A percentile compares a stretch with the other conserved stretches of the same genome.
phyloP scores from a whole-genome alignment of 2,797 vertebrate genomes.

The Petrocephalus schoutedeni region DNA sequence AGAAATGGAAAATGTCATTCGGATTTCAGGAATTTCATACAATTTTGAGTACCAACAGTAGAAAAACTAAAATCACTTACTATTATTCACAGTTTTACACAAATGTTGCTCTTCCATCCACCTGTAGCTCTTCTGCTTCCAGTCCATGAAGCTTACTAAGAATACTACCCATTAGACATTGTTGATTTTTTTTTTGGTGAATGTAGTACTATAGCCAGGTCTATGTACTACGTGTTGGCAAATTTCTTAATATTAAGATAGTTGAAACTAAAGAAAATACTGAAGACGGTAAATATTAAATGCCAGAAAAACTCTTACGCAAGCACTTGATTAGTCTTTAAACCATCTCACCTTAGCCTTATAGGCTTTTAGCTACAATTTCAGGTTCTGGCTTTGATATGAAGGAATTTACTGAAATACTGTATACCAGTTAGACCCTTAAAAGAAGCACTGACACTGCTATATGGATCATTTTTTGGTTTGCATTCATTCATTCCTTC shows the following conservation, averaged over 20 bases:
- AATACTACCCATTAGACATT: not conserved
- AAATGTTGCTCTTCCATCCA: not conserved
- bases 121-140: not conserved
- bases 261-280: not conserved
- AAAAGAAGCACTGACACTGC: not conserved
- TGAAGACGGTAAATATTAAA: not conserved
- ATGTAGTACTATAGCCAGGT: not conserved
- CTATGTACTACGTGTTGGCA: not conserved
- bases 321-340: not conserved
- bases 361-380: not conserved
- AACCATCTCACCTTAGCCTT: not conserved
- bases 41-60: not conserved
- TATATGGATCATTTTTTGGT: not conserved
- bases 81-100: not conserved
- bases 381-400: not conserved
- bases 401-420: not conserved
- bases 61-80: not conserved
- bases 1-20: not conserved
- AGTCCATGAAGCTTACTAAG: not conserved
- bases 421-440: not conserved
- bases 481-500: not conserved
- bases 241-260: not conserved
- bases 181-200: not conserved
- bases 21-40: not conserved
- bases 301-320: not conserved